These are phyloP conservation scores for Cyprinodon tularosa DNA, from an alignment of 2,113 vertebrate species.

Conservation along the genomic window DNA sequence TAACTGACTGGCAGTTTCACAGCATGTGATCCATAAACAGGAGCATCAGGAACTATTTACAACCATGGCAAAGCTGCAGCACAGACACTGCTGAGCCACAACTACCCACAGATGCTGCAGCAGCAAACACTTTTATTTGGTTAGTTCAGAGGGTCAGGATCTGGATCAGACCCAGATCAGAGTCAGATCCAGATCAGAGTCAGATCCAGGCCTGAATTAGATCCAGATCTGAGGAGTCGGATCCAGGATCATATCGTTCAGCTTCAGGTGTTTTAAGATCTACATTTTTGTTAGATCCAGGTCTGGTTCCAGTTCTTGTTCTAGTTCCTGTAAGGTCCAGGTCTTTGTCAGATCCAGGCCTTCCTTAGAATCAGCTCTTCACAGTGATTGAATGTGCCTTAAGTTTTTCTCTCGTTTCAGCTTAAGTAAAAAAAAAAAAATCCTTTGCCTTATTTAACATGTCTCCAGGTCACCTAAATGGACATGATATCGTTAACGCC, in stretches of 20 bases:
- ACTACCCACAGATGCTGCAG: background rate
- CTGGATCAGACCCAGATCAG: too few relatives aligned
- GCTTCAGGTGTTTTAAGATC: background rate
- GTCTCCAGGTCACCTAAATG: background rate
- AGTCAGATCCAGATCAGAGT: too few relatives aligned
- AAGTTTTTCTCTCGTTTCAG: background rate
- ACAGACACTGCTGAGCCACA: background rate
- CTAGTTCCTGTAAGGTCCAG: background rate
- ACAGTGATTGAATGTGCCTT: background rate
- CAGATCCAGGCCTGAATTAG: background rate
- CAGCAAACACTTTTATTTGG: background rate
- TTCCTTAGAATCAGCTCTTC: background rate
- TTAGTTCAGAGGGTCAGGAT: background rate
- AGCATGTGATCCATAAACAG: background rate
- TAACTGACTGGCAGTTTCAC: background rate
- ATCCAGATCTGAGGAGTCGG: background rate
- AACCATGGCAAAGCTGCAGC: background rate
- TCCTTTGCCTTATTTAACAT: background rate
- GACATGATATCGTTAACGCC: background rate
- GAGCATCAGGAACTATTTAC: background rate
- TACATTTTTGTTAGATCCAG: too few relatives aligned
- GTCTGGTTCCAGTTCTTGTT: too few relatives aligned
- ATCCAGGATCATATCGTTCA: background rate
- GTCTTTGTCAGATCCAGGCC: background rate
- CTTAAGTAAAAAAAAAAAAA: background rate